A percentile compares a stretch with the other conserved stretches of the same genome.
These are phyloP conservation scores for Limnephilus auricula DNA, from an alignment of 2,888 invertebrate genomes.

Conservation along the genomic window DNA sequence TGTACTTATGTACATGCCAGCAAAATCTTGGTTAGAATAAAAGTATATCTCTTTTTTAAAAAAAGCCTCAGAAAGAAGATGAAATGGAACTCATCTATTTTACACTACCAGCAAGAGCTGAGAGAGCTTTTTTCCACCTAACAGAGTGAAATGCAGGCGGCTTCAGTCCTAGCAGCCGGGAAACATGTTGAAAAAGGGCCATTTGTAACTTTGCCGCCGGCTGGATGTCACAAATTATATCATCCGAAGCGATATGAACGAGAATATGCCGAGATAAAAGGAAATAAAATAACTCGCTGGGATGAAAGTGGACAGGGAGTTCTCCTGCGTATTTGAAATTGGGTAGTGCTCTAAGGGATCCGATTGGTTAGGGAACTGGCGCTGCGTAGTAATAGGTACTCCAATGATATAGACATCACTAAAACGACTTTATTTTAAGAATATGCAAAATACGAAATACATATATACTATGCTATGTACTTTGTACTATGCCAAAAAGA, in stretches of 20 bases:
- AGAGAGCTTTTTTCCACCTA: background rate
- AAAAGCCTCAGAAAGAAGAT: background rate
- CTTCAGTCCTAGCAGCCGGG: background rate
- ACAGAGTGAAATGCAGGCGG: background rate
- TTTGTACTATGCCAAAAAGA: too few relatives aligned
- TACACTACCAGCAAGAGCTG: background rate
- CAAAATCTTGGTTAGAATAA: background rate
- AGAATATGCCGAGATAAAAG: background rate
- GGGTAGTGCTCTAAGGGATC: background rate
- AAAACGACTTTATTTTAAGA: too few relatives aligned
- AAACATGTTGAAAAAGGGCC: background rate
- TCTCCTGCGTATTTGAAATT: background rate
- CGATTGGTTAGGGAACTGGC: background rate
- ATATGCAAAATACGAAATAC: too few relatives aligned
- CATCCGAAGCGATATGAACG: background rate
- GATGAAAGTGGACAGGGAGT: background rate
- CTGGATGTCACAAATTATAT: background rate
- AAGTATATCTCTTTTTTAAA: background rate
- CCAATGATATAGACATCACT: too few relatives aligned
- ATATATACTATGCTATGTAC: too few relatives aligned
- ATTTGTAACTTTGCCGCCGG: background rate
- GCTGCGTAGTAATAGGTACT: too few relatives aligned
- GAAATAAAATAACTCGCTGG: background rate
- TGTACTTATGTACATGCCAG: background rate
- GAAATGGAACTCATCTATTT: background rate